Evolutionary conservation across 2,888 invertebrate species (phyloP).

Genomic region (Philhelius pedissequus): DNA sequence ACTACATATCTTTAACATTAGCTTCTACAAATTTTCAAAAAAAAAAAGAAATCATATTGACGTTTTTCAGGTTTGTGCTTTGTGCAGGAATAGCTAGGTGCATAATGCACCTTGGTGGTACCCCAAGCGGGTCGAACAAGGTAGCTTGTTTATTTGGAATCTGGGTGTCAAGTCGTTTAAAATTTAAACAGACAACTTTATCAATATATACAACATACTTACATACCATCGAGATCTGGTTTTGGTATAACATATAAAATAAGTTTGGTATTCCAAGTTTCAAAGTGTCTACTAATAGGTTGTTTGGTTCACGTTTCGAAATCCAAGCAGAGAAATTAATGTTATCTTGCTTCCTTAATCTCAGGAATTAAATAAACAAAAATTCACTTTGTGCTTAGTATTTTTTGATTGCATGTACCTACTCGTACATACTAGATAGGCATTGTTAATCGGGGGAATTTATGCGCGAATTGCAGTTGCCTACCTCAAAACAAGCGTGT

Average conservation of each 20-base stretch:
- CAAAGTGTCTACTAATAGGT: background rate
- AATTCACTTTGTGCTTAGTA: background rate
- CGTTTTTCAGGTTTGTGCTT: background rate
- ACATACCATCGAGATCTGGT: background rate
- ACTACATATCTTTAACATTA: background rate
- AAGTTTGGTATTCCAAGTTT: background rate
- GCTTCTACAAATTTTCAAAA: background rate
- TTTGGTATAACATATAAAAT: no score
- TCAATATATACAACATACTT: background rate
- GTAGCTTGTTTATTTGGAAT: background rate
- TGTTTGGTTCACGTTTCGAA: background rate
- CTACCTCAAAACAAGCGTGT: conserved; percentile 33
- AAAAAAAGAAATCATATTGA: background rate
- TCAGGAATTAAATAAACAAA: background rate
- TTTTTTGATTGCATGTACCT: background rate
- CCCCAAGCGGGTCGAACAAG: conserved; percentile 6
- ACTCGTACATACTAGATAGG: no score
- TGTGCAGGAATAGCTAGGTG: background rate
- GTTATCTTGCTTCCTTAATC: background rate
- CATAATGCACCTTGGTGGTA: background rate
- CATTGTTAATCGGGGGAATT: conserved; percentile 6
- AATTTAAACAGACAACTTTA: conserved; percentile 5
- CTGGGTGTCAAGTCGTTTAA: background rate
- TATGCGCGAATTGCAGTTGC: conserved; percentile 38
- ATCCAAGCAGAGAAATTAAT: conserved; percentile 4